Evolutionary conservation across 1,140 invertebrate genomes (phyloP).

Genomic region (Dendroctonus ponderosae): DNA sequence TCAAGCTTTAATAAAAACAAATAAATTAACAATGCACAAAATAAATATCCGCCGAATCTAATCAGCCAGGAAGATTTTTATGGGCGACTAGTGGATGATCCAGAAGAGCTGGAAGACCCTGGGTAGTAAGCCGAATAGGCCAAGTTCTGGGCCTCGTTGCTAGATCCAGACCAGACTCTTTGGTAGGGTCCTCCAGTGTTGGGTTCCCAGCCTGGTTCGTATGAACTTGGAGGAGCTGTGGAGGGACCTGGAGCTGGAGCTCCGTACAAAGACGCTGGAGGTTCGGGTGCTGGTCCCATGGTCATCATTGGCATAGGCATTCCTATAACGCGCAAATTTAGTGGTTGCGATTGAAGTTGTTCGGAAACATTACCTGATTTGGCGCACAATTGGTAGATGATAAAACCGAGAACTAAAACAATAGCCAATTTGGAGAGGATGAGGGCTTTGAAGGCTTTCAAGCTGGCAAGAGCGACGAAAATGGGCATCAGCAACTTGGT

Average conservation of each 20-base stretch:
- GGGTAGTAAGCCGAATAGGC: slow-evolving; percentile 79
- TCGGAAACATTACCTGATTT: slow-evolving; percentile 57
- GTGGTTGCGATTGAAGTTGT: not conserved
- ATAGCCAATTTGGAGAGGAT: slow-evolving; percentile 80
- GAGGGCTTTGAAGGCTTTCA: slow-evolving; percentile 79
- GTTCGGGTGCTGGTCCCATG: slow-evolving; percentile 52
- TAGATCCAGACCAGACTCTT: slow-evolving; percentile 65
- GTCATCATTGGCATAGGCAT: slow-evolving; percentile 72
- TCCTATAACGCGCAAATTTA: slow-evolving; percentile 49
- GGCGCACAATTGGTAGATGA: slow-evolving; percentile 70
- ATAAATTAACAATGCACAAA: slow-evolving; percentile 3
- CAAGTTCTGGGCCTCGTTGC: slow-evolving; percentile 60
- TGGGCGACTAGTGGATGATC: slow-evolving; percentile 38
- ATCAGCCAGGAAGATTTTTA: not conserved
- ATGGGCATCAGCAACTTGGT: slow-evolving; percentile 81
- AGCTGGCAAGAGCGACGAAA: slow-evolving; percentile 70
- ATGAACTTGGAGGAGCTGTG: slow-evolving; percentile 63
- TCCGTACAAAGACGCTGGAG: slow-evolving; percentile 62
- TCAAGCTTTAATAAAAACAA: slow-evolving; percentile 17
- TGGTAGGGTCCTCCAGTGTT: slow-evolving; percentile 68
- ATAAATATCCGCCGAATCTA: not conserved
- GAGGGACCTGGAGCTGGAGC: slow-evolving; percentile 54
- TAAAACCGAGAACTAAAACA: slow-evolving; percentile 73
- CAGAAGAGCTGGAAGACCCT: slow-evolving; percentile 47
- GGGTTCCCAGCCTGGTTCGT: slow-evolving; percentile 69